phyloP scores from a whole-genome alignment of 2,113 vertebrate genomes.

The Melospiza georgiana region DNA sequence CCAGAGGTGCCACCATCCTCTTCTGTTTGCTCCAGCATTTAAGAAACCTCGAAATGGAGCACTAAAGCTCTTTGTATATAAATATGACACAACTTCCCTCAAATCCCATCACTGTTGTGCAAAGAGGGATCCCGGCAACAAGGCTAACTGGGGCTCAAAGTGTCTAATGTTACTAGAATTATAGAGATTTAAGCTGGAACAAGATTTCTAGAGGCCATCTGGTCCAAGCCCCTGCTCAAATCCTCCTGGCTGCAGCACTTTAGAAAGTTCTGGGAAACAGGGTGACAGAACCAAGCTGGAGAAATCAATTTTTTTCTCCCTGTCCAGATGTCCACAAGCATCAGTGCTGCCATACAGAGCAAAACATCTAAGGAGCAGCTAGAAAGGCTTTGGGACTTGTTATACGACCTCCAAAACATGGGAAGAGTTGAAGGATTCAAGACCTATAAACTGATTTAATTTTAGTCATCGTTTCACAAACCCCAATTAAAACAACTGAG shows the following conservation, averaged over 20 bases:
- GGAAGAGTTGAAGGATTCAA: not conserved
- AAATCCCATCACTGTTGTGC: not conserved
- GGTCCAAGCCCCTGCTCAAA: not conserved
- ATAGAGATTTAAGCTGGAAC: not conserved
- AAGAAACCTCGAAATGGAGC: rapidly evolving
- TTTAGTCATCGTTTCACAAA: not conserved
- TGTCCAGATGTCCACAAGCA: not conserved
- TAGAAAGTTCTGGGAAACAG: not conserved
- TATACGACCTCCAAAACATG: not conserved
- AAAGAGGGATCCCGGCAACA: not conserved
- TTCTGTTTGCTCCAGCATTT: not conserved
- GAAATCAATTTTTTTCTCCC: not conserved
- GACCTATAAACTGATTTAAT: not conserved
- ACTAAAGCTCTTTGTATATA: not conserved
- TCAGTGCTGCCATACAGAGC: not conserved
- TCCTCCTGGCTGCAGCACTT: not conserved
- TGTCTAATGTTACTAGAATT: not conserved
- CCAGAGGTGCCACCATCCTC: not conserved
- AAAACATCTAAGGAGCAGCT: not conserved
- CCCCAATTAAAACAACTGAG: not conserved
- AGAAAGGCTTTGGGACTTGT: not conserved
- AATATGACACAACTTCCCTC: not conserved
- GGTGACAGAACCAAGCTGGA: not conserved
- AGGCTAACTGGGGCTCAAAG: not conserved
- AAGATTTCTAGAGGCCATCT: not conserved